Evolutionary conservation across 2,797 vertebrate genomes (phyloP).

Genomic region (Rhadinocentrus ornatus): DNA sequence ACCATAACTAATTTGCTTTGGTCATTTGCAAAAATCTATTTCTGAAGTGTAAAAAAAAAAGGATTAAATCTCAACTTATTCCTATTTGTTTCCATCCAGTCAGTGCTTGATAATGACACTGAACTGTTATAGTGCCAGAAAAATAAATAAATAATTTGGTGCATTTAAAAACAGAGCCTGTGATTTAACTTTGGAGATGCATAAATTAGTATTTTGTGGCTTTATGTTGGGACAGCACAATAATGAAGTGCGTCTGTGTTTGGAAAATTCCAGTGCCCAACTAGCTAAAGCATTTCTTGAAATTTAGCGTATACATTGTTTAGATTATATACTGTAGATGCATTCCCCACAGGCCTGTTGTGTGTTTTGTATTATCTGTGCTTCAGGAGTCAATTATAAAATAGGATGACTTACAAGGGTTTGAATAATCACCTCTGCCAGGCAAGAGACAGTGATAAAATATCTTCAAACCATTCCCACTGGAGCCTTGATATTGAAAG

Average conservation of each 20-base stretch:
- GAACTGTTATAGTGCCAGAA: neutral
- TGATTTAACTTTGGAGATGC: neutral
- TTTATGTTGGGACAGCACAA: neutral
- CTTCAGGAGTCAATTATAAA: constrained; percentile 17
- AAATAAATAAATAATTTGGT: neutral
- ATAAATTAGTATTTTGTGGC: neutral
- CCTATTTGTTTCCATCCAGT: neutral
- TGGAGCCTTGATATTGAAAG: constrained; percentile 4
- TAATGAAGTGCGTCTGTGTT: constrained; percentile 6
- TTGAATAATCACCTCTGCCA: neutral
- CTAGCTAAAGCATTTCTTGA: neutral
- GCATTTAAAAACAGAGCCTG: neutral
- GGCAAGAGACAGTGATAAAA: constrained; percentile 12
- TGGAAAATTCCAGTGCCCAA: neutral
- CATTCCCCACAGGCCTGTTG: too few species aligned
- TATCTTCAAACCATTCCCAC: constrained; percentile 8
- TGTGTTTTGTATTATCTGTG: constrained; percentile 25
- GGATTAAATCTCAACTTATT: neutral
- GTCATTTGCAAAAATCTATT: neutral
- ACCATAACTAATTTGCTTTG: neutral
- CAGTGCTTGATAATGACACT: neutral
- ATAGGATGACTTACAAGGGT: neutral
- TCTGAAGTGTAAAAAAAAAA: neutral
- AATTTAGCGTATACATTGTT: neutral
- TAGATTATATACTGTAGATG: too few species aligned